Base-by-base conservation (phyloP, 1,140 invertebrate species). In the Leptestheria dahalacensis region DNA sequence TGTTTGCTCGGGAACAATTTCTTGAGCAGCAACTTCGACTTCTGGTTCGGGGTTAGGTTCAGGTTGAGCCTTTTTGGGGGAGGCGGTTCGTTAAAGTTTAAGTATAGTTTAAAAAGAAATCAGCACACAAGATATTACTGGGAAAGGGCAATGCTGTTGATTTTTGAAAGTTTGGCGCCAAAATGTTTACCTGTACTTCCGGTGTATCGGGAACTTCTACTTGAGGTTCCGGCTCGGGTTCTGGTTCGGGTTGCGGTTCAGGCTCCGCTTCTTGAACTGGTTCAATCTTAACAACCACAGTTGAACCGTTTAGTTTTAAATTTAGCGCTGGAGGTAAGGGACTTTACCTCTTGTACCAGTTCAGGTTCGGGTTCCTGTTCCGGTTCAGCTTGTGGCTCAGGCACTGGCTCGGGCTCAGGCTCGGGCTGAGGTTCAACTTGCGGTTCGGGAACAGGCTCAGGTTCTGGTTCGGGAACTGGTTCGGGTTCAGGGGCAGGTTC, bases 291-390 rank as follows among this genome's bases (percentile, higher is more conserved):
- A n/a, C n/a, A n/a, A n/a, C n/a, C n/a, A n/a, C n/a, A n/a, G n/a
- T n/a, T n/a, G n/a, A n/a, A n/a, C n/a, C n/a, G n/a, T n/a, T n/a
- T n/a, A n/a, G n/a, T n/a, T n/a, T n/a, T n/a, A n/a, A n/a, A n/a
- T n/a, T n/a, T n/a, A n/a, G n/a, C n/a, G n/a, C n/a, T n/a, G n/a
- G n/a, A n/a, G n/a, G n/a, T n/a, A n/a, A n/a, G n/a, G n/a, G n/a
- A n/a, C n/a, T n/a, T n/a, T n/a, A n/a, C n/a, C n/a, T n/a, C n/a
- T n/a, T n/a, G n/a, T n/a, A n/a, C n/a, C n/a, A 60, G 60, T 41
- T 62, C 61, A 55, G 60, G 59, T 15, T 61, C 41, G 48, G 60
- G 41, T 48, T 65, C 59, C 23, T 50, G 59, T 48, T 63, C 62
- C 26, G 56, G 58, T n/a, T 61, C 49, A 60, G 29, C 47, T 15